Base-by-base conservation (phyloP, 2,797 vertebrate genomes). In the Triplophysa yarkandensis region DNA sequence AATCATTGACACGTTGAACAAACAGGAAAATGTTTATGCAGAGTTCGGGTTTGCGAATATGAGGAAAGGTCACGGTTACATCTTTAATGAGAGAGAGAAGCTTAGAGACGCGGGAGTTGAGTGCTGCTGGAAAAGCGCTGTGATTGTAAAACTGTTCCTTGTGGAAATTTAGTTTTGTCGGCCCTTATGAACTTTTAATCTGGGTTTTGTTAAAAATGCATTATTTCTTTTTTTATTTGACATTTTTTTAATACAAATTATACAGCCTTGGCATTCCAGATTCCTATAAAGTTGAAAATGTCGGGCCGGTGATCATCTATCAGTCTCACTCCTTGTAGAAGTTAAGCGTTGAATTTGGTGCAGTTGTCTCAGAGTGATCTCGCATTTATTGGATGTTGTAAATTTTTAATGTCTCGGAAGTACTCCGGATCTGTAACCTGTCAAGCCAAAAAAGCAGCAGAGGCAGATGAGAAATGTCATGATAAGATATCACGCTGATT, bases 1-100 rank as follows among this genome's bases (percentile, higher is more conserved):
- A 55, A 74, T 77, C 60, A 71, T 75, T 68, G 55, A 63, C 57
- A 68, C n/a, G 3, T 70, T 73, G 50, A 76, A 73, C 77, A 65
- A 68, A 71, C 76, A 65, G 61, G 66, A 71, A 68, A 71, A 77
- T 32, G 57, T 82, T 82, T 81, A 70, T 77, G 64, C 68, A 65
- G 48, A 73, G 73, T 72, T 19, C 52, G 70, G 39, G 72, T 67
- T 70, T 72, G 43, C 65, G 74, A 74, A 73, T 54, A 69, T 41
- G 57, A 72, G 68, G 78, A 77, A 78, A 82, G 78, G 81, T 82
- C 78, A 80, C 50, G 25, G 75, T 80, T 80, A 80, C 78, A 82
- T 82, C 71, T 82, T 82, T 80, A 82, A 82, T 82, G 81, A 82
- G 76, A 72, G 43, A 14, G 21, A 66, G 64, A 36, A 58, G 69